Base-by-base conservation (phyloP, 2,888 invertebrate genomes). In the Arge pagana region DNA sequence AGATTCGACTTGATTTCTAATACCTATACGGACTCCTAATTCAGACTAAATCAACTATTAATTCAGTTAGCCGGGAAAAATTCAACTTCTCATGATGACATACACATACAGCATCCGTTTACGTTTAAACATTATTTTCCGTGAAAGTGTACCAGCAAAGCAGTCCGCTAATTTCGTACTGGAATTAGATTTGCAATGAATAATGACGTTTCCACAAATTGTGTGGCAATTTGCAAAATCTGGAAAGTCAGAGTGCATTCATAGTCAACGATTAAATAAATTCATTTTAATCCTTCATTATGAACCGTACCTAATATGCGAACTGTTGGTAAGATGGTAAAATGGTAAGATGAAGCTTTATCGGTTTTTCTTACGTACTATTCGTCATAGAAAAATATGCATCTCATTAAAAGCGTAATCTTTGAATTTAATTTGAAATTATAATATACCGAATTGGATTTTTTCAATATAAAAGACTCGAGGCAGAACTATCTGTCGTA, bases 161-260 rank as follows among this genome's bases (percentile, higher is more conserved):
- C 19, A 18, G 21, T 42, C 21, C 18, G 26, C 18, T 28, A 42
- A 4, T 3, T 42, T 3, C 13, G 19, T 42, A 11, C n/a, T 6
- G 36, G 15, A 36, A 1, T 16, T 8, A 4, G 13, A 42, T 30
- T 30, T 21, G 31, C 13, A 8, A 11, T 6, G 8, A 18, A 30
- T 42, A 5, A n/a, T 2, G 15, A 13, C 21, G 23, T 35, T 45
- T 45, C 23, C 45, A 33, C 23, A 45, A 33, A 33, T 45, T 45
- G 31, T 33, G 15, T 45, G 31, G 10, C 26, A 10, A 41, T n/a
- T n/a, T n/a, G 35, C 8, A 23, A 18, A 42, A 16, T 10, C 11
- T 45, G 33, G 18, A 33, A 35, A 26, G 2, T 13, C n/a, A n/a
- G n/a, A n/a, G 8, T 16, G 19, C 8, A 36, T 15, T 36, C 4